Evolutionary conservation across 1,140 invertebrate genomes (phyloP).

Genomic region (Mesaphorura yosii): DNA sequence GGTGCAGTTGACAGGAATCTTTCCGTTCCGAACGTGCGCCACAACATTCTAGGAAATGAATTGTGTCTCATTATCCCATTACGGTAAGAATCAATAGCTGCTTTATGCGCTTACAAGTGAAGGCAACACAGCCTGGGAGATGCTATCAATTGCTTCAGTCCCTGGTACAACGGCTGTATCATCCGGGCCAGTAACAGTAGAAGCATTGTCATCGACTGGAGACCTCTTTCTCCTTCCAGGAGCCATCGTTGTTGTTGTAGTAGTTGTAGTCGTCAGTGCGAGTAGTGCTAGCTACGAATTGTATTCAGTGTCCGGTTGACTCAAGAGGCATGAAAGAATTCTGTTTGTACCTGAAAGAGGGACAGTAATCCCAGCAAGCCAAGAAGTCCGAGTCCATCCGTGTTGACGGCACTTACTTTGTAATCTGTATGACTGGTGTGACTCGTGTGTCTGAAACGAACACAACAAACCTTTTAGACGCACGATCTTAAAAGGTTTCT

Average conservation of each 20-base stretch:
- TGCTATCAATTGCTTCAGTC: no score
- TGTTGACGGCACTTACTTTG: slow-evolving; percentile 6
- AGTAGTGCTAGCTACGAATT: not conserved
- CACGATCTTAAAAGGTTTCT: no score
- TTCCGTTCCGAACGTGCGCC: slow-evolving; percentile 12
- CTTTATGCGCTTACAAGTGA: slow-evolving; percentile 11
- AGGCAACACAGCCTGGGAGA: not conserved
- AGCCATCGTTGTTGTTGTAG: slow-evolving; percentile 6
- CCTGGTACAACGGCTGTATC: no score
- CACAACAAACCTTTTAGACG: no score
- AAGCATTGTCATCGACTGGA: no score
- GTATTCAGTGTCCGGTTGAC: not conserved
- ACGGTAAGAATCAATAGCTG: no score
- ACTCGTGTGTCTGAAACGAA: no score
- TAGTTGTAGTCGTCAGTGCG: slow-evolving; percentile 1
- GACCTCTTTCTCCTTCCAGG: slow-evolving; percentile 3
- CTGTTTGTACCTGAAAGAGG: not conserved
- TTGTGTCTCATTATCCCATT: no score
- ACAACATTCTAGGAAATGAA: slow-evolving; percentile 19
- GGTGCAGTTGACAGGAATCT: slow-evolving; percentile 15
- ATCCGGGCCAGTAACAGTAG: no score
- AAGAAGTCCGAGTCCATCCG: slow-evolving; percentile 1
- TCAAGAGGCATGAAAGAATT: no score
- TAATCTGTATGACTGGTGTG: slow-evolving; percentile 4
- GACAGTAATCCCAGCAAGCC: not conserved